Evolutionary conservation across 2,888 invertebrate species (phyloP).

Genomic region (Arge pagana): DNA sequence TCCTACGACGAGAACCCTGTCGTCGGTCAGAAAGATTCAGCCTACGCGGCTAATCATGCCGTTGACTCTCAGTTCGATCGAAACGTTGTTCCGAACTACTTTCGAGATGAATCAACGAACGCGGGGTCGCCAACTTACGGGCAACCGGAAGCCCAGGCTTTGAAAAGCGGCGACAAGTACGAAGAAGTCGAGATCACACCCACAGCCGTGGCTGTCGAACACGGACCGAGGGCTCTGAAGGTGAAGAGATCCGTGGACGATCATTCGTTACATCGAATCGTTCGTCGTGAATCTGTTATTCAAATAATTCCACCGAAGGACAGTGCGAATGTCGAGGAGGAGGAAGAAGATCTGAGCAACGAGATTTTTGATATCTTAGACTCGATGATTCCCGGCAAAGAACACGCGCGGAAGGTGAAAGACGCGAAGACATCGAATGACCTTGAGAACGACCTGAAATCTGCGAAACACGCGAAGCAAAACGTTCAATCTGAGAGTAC

Average conservation of each 20-base stretch:
- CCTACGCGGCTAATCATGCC: conserved; percentile 1
- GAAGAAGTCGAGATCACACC: conserved; percentile 51
- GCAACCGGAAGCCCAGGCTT: conserved; percentile 28
- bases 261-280: not conserved
- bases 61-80: conserved; percentile 29
- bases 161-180: conserved; percentile 34
- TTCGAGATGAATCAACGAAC: conserved; percentile 29
- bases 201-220: conserved; percentile 55
- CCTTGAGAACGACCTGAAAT: conserved; percentile 24
- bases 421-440: conserved; percentile 7
- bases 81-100: conserved; percentile 34
- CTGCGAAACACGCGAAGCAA: conserved; percentile 27
- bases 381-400: conserved; percentile 41
- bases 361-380: conserved; percentile 55
- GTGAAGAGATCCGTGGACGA: conserved; percentile 30
- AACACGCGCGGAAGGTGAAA: conserved; percentile 3
- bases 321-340: conserved; percentile 41
- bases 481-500: conserved; percentile 27
- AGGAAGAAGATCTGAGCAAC: conserved; percentile 50
- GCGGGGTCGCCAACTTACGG: conserved; percentile 18
- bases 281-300: conserved; percentile 43
- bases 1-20: conserved; percentile 30
- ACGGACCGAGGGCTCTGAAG: conserved; percentile 56
- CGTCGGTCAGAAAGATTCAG: conserved; percentile 9
- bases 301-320: conserved; percentile 51